Evolutionary conservation across 1,140 invertebrate species (phyloP).

Genomic region (Eupeodes corollae): DNA sequence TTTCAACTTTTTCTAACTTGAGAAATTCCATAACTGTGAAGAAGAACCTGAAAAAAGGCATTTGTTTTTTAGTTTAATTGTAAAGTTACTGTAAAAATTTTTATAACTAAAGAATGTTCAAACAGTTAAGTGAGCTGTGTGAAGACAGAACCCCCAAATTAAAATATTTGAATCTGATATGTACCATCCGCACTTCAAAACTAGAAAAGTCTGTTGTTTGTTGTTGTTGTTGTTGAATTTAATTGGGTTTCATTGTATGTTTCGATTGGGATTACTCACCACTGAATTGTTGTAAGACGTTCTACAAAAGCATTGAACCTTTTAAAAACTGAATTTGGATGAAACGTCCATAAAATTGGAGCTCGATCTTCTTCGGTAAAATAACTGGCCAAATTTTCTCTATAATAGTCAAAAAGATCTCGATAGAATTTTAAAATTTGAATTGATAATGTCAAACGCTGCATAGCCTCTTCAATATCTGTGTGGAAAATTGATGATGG

Average conservation of each 20-base stretch:
- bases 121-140: not conserved
- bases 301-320: slow-evolving; percentile 75
- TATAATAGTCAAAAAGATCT: slow-evolving; percentile 55
- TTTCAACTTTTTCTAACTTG: slow-evolving; percentile 90
- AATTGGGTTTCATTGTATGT: no score
- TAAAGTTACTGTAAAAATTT: not conserved
- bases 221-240: no score
- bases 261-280: slow-evolving; percentile 40
- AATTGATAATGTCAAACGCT: slow-evolving; percentile 62
- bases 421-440: slow-evolving; percentile 53
- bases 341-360: slow-evolving; percentile 68
- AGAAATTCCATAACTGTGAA: slow-evolving; percentile 85
- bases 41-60: slow-evolving; percentile 56
- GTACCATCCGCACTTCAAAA: no score
- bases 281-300: slow-evolving; percentile 67
- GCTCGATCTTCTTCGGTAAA: slow-evolving; percentile 28
- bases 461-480: slow-evolving; percentile 78
- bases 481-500: slow-evolving; percentile 81
- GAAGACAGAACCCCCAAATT: no score
- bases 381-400: slow-evolving; percentile 52
- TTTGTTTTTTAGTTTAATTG: not conserved
- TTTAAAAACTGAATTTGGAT: slow-evolving; percentile 74
- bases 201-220: no score
- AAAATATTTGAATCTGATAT: not conserved
- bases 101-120: not conserved